phyloP scores from a whole-genome alignment of 2,888 invertebrate genomes.

The Epinotia demarniana region DNA sequence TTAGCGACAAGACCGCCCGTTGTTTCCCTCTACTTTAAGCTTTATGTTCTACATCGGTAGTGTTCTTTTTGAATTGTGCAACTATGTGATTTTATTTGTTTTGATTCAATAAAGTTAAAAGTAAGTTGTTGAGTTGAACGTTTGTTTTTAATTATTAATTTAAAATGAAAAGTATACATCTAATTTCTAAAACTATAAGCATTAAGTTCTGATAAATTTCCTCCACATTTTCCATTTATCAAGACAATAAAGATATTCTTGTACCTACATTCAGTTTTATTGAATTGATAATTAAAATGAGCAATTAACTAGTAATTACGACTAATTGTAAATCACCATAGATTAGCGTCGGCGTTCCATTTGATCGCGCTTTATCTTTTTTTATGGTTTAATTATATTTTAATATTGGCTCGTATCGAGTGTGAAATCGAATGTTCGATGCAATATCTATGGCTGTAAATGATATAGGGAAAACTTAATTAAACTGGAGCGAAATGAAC shows the following conservation, averaged over 20 bases:
- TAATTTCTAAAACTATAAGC: background rate
- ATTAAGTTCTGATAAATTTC: slow-evolving; percentile 46
- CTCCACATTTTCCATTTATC: slow-evolving; percentile 57
- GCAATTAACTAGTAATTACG: slow-evolving; percentile 79
- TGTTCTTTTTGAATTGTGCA: too few relatives aligned
- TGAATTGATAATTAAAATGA: slow-evolving; percentile 80
- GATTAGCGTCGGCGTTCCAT: slow-evolving; percentile 76
- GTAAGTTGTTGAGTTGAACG: too few relatives aligned
- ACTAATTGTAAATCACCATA: slow-evolving; percentile 77
- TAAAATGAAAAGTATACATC: background rate
- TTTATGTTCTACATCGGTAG: too few relatives aligned
- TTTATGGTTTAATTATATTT: slow-evolving; percentile 82
- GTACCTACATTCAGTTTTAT: slow-evolving; percentile 57
- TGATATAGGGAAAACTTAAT: slow-evolving; percentile 21
- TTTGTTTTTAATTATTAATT: background rate
- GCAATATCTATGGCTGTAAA: slow-evolving; percentile 31
- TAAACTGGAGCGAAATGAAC: background rate
- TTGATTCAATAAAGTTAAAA: too few relatives aligned
- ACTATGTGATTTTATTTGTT: too few relatives aligned
- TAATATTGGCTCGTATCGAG: slow-evolving; percentile 65
- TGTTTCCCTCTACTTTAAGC: too few relatives aligned
- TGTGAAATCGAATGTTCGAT: slow-evolving; percentile 61
- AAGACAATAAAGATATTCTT: slow-evolving; percentile 63
- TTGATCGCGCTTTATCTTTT: slow-evolving; percentile 70
- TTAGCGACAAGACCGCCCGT: too few relatives aligned